Base-by-base conservation (phyloP, 2,888 invertebrate species). In the Nomada flava region DNA sequence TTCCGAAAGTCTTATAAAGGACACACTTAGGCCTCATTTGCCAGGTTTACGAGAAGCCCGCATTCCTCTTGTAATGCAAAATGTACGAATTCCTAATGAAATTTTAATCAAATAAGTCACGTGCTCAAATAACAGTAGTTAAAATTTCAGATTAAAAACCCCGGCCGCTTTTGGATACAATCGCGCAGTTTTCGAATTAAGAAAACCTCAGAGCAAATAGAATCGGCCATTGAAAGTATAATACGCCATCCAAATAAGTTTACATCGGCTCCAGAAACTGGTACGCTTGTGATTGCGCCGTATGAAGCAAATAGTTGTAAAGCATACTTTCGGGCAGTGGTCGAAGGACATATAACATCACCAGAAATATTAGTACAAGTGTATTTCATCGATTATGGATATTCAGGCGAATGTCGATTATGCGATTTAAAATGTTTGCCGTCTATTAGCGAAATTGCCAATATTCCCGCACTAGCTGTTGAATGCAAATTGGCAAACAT, bases 381-480 rank as follows among this genome's bases (percentile, higher is more conserved):
- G 5, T 94, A 95, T 70, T 98, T 96, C 92, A 95, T 98, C 69
- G 98, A 98, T 94, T 97, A 95, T 92, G 98, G 98, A 20, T 95
- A 96, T 87, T 94, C 92, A 23, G 95, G 94, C 0, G 93, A 94
- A 59, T 93, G 96, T 50, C 90, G 92, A 69, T 86, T 96, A 57
- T 95, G 94, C 70, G 91, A 93, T 23, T 86, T 95, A 47, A 93
- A 92, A 4, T 71, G 85, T 0, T 86, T 92, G 2, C 76, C 82
- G 1, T 89, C 95, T 62, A 86, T 91, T 0, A 77, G 79, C 5
- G 83, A 84, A 74, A 82, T 91, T 0, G 70, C 88, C 2, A 79
- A 88, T 29, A 88, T 94, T 60, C 95, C 96, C 47, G 96, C 96
- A 55, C 93, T 96, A 36, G 96, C 97, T 20, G 95, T 97, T 89